Conservation (phyloP, 2,888 invertebrate genomes). For the Aethes cnicana region DNA sequence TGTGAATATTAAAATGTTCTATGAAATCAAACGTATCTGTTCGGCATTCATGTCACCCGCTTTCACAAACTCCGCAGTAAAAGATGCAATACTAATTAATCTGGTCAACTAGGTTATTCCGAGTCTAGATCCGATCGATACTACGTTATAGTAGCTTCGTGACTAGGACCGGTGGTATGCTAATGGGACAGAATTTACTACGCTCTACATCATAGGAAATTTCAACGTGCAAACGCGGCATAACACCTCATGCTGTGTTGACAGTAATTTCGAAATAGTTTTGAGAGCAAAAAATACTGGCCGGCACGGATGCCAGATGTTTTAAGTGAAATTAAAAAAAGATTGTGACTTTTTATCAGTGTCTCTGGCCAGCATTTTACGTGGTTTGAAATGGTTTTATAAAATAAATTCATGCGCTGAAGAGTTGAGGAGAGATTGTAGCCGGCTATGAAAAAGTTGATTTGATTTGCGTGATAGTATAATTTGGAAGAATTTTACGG, state of each 20-base stretch:
- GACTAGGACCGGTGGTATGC: slow-evolving; percentile 8
- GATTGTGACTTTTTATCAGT: too few species aligned
- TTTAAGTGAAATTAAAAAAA: too few species aligned
- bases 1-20: too few species aligned
- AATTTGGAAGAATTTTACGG: too few species aligned
- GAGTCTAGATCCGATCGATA: neutral
- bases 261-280: neutral
- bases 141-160: slow-evolving; percentile 1
- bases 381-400: too few species aligned
- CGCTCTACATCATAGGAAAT: slow-evolving; percentile 16
- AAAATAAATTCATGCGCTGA: too few species aligned
- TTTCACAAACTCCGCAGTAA: slow-evolving; percentile 2
- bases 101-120: slow-evolving; percentile 5
- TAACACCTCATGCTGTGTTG: neutral
- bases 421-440: too few species aligned
- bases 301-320: too few species aligned
- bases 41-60: too few species aligned
- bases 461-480: neutral
- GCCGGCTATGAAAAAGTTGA: neutral
- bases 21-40: too few species aligned
- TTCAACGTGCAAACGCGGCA: neutral
- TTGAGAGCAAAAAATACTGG: too few species aligned
- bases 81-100: slow-evolving; percentile 25
- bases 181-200: slow-evolving; percentile 11
- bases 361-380: too few species aligned